These are phyloP conservation scores for Conchocele bisecta DNA, from an alignment of 2,888 invertebrate genomes.

Conservation along the genomic window DNA sequence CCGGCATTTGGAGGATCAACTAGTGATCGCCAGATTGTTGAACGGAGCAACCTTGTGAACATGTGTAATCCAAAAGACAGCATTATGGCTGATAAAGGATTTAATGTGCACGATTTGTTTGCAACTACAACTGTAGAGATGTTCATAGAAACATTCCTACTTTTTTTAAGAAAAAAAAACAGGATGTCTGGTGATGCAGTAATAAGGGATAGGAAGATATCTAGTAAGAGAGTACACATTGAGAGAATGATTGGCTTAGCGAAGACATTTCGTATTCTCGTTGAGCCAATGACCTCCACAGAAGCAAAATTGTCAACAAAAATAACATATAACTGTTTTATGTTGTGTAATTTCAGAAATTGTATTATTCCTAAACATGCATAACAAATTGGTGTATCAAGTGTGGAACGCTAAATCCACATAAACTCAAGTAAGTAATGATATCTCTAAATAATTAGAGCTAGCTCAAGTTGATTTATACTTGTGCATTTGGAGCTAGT, in stretches of 20 bases:
- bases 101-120: conserved; percentile 31
- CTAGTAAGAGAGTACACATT: conserved; percentile 15
- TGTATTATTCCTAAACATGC: too few relatives aligned
- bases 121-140: conserved; percentile 6
- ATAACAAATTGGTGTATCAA: too few relatives aligned
- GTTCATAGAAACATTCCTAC: conserved; percentile 6
- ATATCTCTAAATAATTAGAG: too few relatives aligned
- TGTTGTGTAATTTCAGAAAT: too few relatives aligned
- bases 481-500: too few relatives aligned
- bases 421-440: too few relatives aligned
- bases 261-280: too few relatives aligned
- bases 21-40: conserved; percentile 56
- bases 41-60: conserved; percentile 26
- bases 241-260: conserved; percentile 13
- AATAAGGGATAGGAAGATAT: conserved; percentile 6
- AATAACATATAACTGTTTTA: too few relatives aligned
- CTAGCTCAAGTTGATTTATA: too few relatives aligned
- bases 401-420: too few relatives aligned
- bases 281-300: too few relatives aligned
- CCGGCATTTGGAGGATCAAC: conserved; percentile 47
- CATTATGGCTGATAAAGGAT: conserved; percentile 27
- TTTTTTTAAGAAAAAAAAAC: conserved; percentile 9
- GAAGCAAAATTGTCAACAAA: too few relatives aligned
- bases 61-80: conserved; percentile 48
- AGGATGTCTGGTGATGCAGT: conserved; percentile 4